Percentiles rank a stretch among this genome's conserved stretches.
These are phyloP conservation scores for Haemorhous mexicanus DNA, from an alignment of 2,113 vertebrate genomes.

Conservation along the genomic window DNA sequence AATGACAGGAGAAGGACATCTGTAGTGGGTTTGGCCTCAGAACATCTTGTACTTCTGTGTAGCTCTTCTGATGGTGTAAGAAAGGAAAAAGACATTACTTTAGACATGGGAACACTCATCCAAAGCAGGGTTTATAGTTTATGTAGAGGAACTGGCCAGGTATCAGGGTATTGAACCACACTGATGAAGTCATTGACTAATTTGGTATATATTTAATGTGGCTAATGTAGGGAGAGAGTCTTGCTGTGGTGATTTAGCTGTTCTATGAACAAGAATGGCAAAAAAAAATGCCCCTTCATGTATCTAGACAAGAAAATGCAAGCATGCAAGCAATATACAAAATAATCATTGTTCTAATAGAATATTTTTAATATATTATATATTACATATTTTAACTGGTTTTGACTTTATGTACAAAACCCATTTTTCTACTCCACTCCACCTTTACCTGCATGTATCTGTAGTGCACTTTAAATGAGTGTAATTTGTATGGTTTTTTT, in stretches of 20 bases:
- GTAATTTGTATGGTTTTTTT: background rate
- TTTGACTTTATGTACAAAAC: background rate
- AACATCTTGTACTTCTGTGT: background rate
- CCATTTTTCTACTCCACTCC: background rate
- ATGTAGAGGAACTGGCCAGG: background rate
- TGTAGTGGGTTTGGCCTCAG: background rate
- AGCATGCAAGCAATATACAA: too few relatives aligned
- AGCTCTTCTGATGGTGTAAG: background rate
- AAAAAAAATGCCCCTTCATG: background rate
- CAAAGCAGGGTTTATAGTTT: background rate
- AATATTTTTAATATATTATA: too few relatives aligned
- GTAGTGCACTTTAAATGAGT: background rate
- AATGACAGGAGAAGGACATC: background rate
- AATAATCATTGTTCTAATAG: too few relatives aligned
- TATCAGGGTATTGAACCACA: background rate
- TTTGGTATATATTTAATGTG: background rate
- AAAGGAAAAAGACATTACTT: background rate
- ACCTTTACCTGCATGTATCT: background rate
- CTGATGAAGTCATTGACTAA: background rate
- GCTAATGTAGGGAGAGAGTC: background rate
- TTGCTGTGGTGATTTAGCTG: background rate
- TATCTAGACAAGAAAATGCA: too few relatives aligned
- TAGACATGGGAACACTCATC: background rate
- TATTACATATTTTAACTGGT: background rate
- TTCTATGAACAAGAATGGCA: background rate